Evolutionary conservation across 1,140 invertebrate genomes (phyloP).

Genomic region (Drosophila watanabei): DNA sequence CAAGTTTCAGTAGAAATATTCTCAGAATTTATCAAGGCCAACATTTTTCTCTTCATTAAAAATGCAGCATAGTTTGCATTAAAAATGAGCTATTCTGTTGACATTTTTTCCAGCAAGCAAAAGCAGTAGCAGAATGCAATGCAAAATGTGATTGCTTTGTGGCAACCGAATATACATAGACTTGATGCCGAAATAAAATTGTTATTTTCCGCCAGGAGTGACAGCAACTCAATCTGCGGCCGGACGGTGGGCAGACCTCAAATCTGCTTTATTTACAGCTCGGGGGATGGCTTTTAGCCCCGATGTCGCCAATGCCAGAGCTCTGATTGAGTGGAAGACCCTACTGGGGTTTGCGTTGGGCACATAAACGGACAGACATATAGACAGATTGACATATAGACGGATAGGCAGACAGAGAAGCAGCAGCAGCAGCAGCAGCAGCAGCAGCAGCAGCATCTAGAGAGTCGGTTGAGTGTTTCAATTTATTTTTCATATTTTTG

Average conservation of each 20-base stretch:
- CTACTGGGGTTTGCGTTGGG: slow-evolving; percentile 21
- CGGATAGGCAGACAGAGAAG: slow-evolving; percentile 10
- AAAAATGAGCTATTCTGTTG: slow-evolving; percentile 20
- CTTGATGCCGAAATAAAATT: slow-evolving; percentile 30
- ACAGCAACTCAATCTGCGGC: slow-evolving; percentile 69
- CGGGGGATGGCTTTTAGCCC: slow-evolving; percentile 5
- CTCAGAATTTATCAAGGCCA: not conserved
- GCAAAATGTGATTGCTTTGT: slow-evolving; percentile 21
- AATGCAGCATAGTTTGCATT: slow-evolving; percentile 16
- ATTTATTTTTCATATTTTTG: slow-evolving; percentile 82
- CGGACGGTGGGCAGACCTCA: slow-evolving; percentile 22
- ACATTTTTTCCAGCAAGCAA: slow-evolving; percentile 6
- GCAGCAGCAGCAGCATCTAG: slow-evolving; percentile 14
- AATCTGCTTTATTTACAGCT: slow-evolving; percentile 36
- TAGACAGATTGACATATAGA: slow-evolving; percentile 26
- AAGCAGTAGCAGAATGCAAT: slow-evolving; percentile 20
- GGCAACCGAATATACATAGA: not conserved
- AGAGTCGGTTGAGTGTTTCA: slow-evolving; percentile 66
- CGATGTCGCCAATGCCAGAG: slow-evolving; percentile 33
- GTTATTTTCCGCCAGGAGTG: slow-evolving; percentile 38
- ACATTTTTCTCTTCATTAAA: slow-evolving; percentile 4
- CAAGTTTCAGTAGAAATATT: not conserved
- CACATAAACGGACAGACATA: slow-evolving; percentile 19
- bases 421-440: not conserved
- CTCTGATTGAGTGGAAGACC: slow-evolving; percentile 43